phyloP scores from a whole-genome alignment of 2,888 invertebrate genomes.

The Thymelicus acteon region DNA sequence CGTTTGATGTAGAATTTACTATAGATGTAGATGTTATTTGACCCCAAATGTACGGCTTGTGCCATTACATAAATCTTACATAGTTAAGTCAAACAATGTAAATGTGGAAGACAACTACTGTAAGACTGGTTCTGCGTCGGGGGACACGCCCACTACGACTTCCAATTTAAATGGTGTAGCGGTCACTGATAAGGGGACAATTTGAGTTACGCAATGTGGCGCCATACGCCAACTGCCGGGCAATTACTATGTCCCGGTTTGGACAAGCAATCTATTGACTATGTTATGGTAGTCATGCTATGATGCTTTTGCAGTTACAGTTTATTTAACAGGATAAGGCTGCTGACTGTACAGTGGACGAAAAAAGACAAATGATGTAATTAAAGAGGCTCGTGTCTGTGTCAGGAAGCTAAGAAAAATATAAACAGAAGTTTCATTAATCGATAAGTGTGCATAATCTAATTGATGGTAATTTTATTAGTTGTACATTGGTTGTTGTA shows the following conservation, averaged over 20 bases:
- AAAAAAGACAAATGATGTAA: no score
- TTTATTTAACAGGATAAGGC: no score
- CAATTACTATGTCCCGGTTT: slow-evolving; percentile 2
- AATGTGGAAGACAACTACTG: neutral
- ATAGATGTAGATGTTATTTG: no score
- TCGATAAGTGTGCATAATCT: no score
- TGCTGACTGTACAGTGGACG: no score
- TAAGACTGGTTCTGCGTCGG: neutral
- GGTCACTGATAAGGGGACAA: slow-evolving; percentile 10
- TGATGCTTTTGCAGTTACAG: neutral
- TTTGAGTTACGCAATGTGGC: neutral
- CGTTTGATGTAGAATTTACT: no score
- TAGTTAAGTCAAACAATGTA: neutral
- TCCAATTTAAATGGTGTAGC: slow-evolving; percentile 4
- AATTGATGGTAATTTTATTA: no score
- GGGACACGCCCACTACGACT: neutral
- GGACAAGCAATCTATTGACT: neutral
- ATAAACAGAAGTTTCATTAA: no score
- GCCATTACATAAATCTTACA: neutral
- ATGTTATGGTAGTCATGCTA: neutral
- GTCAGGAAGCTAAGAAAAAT: no score
- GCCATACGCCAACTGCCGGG: neutral
- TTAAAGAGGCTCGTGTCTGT: no score
- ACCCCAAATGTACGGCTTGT: neutral
- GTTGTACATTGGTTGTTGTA: no score